Evolutionary conservation across 2,113 vertebrate species (phyloP).

Genomic region (Proterorhinus semilunaris): DNA sequence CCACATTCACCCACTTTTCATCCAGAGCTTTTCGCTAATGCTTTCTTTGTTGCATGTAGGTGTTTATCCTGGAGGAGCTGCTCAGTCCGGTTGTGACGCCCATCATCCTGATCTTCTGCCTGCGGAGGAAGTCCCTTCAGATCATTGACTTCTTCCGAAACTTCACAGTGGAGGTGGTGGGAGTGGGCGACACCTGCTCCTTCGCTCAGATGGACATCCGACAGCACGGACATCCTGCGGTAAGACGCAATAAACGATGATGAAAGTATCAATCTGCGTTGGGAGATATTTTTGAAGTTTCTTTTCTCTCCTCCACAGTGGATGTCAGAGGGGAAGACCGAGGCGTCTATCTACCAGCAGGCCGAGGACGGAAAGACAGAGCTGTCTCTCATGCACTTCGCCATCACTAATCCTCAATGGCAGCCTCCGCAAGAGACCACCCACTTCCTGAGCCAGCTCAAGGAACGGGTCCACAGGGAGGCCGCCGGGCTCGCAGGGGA

Average conservation of each 20-base stretch:
- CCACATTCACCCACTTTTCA: not conserved
- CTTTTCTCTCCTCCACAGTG: conserved; percentile 74
- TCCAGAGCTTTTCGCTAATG: not conserved
- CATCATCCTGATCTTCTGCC: conserved; percentile 92
- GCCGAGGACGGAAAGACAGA: conserved; percentile 97
- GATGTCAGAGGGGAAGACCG: conserved; percentile 94
- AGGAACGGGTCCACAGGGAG: conserved; percentile 92
- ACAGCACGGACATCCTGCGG: conserved; percentile 95
- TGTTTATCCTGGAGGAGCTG: conserved; percentile 95
- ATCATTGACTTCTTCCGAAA: conserved; percentile 99
- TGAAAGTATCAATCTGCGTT: not conserved
- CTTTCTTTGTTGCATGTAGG: conserved; percentile 67
- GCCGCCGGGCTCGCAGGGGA: conserved; percentile 79
- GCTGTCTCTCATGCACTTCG: conserved; percentile 98
- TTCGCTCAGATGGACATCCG: conserved; percentile 99
- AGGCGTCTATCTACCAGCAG: conserved; percentile 97
- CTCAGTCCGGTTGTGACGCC: conserved; percentile 95
- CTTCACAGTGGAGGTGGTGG: conserved; percentile 96
- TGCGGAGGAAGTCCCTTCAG: conserved; percentile 94
- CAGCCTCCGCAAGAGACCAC: conserved; percentile 94
- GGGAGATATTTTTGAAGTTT: not conserved
- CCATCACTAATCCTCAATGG: conserved; percentile 98
- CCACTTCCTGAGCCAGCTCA: conserved; percentile 94
- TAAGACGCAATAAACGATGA: conserved; percentile 58
- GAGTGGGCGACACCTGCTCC: conserved; percentile 96